Percentiles rank a stretch among this genome's conserved stretches.
These are phyloP conservation scores for Orchesellides sinensis DNA, from an alignment of 2,888 invertebrate genomes.

Conservation along the genomic window DNA sequence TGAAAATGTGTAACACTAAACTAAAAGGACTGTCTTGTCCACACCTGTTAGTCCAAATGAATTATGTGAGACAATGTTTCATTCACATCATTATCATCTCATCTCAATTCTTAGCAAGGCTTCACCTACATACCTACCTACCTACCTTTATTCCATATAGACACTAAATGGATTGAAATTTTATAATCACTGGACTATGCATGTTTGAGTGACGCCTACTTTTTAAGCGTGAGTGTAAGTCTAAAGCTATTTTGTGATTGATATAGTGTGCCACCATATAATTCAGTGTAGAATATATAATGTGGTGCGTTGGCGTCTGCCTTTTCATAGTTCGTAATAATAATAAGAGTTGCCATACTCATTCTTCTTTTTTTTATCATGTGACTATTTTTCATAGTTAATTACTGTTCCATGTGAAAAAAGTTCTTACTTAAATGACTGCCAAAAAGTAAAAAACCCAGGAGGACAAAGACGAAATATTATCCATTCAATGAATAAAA, in stretches of 20 bases:
- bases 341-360: not conserved
- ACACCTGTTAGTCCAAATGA: constrained; percentile 67
- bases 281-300: too few relatives aligned
- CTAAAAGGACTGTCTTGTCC: constrained; percentile 66
- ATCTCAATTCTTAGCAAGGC: constrained; percentile 17
- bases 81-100: constrained; percentile 61
- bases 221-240: too few relatives aligned
- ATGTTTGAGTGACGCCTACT: not conserved
- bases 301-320: constrained; percentile 25
- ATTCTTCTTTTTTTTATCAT: constrained; percentile 17
- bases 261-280: too few relatives aligned
- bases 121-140: not conserved
- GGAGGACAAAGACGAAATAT: constrained; percentile 25
- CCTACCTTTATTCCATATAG: not conserved
- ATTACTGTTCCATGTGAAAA: constrained; percentile 58
- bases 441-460: constrained; percentile 13
- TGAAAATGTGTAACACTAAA: constrained; percentile 42
- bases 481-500: not conserved
- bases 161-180: not conserved
- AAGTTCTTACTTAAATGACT: not conserved
- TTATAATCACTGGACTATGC: not conserved
- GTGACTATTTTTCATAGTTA: constrained; percentile 39
- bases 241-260: too few relatives aligned
- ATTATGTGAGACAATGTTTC: constrained; percentile 64
- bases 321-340: constrained; percentile 1